These are phyloP conservation scores for Eupsittula cactorum DNA, from an alignment of 2,113 vertebrate species.

Conservation along the genomic window DNA sequence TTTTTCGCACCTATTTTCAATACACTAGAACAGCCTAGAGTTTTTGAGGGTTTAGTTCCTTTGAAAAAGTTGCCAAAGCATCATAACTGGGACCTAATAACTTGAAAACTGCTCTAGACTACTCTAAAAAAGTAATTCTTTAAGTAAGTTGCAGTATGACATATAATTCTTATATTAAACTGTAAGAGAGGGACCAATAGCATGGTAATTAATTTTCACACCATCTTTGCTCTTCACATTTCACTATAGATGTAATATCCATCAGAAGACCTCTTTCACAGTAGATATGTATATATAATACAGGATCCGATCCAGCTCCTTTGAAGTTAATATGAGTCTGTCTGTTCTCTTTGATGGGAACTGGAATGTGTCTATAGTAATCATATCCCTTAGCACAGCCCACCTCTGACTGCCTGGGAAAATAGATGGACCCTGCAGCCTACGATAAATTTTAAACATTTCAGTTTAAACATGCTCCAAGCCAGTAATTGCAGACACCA, in stretches of 20 bases:
- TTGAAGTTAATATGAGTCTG: conserved; percentile 31
- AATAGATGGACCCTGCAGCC: background rate
- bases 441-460: background rate
- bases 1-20: background rate
- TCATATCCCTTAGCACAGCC: background rate
- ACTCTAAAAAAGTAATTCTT: background rate
- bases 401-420: conserved; percentile 26
- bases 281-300: background rate
- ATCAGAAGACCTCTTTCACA: background rate
- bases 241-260: background rate
- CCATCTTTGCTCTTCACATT: background rate
- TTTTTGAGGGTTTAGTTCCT: background rate
- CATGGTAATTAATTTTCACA: conserved; percentile 43
- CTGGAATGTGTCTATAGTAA: conserved; percentile 36
- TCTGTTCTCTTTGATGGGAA: conserved; percentile 19
- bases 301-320: background rate
- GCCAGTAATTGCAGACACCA: background rate
- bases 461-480: background rate
- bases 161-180: background rate
- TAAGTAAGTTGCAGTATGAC: background rate
- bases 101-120: background rate
- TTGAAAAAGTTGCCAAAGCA: background rate
- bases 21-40: background rate
- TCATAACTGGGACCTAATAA: background rate
- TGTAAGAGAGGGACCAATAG: background rate